Evolutionary conservation across 2,797 vertebrate species (phyloP), one percentile per base, ranked within the genome.

Genomic region (Peromyscus aztecus): DNA sequence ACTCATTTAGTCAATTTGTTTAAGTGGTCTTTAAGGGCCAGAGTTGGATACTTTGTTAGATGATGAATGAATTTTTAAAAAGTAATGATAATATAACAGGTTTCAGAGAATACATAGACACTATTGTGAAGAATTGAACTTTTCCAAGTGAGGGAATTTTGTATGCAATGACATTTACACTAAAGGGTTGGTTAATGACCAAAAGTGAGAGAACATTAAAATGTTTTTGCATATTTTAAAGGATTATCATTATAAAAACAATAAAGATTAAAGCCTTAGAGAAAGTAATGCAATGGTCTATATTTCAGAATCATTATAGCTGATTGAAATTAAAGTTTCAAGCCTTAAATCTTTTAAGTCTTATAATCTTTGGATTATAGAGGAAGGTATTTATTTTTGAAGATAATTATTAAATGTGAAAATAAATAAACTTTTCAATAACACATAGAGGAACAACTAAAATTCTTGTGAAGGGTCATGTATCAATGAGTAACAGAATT

Each of bases 301-400:
- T 23, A 63, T 89, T 93, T 96, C 43, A 84, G 23, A 55, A 92
- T 49, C 27, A 57, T 83, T 95, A 61, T 61, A 67, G 14, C 81
- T 67, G 3, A 95, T 3, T 19, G 6, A 96, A 93, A 55, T 91
- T 92, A 89, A 84, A 69, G 2, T 89, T 88, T 85, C 67, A 78
- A 67, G 4, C 31, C 21, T 43, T 84, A 49, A 75, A 86, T 71
- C 63, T 86, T 71, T 80, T 94, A 94, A 90, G 37, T 78, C 49
- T 78, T 78, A 61, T 90, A 90, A 90, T 85, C 61, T 43, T 86
- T 86, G 52, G 49, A 86, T 94, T 95, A 86, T 77, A 81, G 10
- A 63, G 37, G 14, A 89, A 87, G 17, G 65, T 43, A 6, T 43
- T 82, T 90, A 76, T 82, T 85, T 78, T 83, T 78, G 67, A 78